A percentile compares a stretch with the other conserved stretches of the same genome.
Conservation (phyloP, 2,888 invertebrate species). For the Pristionchus exspectatus region DNA sequence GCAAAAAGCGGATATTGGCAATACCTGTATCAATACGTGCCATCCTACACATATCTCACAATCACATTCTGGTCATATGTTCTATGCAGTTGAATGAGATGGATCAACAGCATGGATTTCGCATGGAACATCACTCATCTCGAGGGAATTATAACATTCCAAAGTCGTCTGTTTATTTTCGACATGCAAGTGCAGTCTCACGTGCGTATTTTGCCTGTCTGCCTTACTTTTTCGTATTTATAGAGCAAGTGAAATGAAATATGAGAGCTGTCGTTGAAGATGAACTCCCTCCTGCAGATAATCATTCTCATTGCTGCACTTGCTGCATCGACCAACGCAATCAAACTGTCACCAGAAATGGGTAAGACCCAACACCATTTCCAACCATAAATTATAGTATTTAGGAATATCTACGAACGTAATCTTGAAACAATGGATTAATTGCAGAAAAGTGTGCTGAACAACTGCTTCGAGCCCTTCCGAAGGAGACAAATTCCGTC, state of each 20-base stretch:
- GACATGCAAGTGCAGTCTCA: not conserved
- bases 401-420: too few species aligned
- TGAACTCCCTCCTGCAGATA: not conserved
- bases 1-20: too few species aligned
- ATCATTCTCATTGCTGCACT: not conserved
- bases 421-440: not conserved
- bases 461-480: not conserved
- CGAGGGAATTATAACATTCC: not conserved
- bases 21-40: too few species aligned
- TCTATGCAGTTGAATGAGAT: not conserved
- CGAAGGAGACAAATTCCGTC: not conserved
- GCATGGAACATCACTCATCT: not conserved
- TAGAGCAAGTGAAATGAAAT: not conserved
- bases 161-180: not conserved
- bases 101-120: not conserved
- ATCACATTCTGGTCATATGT: not conserved
- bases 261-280: not conserved
- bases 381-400: too few species aligned
- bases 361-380: too few species aligned
- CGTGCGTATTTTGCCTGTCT: not conserved
- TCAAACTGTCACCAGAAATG: constrained; percentile 29
- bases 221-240: not conserved
- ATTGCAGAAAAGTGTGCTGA: constrained; percentile 18
- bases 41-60: not conserved
- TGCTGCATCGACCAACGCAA: not conserved